Evolutionary conservation across 2,797 vertebrate species (phyloP).

Genomic region (Corythornis leucogaster): DNA sequence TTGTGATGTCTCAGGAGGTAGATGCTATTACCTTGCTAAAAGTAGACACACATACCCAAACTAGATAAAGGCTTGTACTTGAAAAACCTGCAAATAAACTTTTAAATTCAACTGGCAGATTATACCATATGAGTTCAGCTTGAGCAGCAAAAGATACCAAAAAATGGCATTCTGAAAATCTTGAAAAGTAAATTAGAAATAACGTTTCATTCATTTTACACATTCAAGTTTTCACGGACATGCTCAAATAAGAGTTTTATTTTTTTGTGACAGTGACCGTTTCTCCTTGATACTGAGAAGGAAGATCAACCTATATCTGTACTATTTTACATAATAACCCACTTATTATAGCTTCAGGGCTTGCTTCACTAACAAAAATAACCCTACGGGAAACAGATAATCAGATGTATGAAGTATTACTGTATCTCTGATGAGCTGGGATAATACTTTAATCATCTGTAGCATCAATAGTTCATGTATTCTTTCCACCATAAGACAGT

Average conservation of each 20-base stretch:
- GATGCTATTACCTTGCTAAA: background rate
- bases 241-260: background rate
- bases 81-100: background rate
- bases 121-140: background rate
- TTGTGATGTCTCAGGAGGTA: background rate
- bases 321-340: background rate
- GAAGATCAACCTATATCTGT: background rate
- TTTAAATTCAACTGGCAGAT: background rate
- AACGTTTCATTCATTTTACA: background rate
- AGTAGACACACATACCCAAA: background rate
- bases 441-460: background rate
- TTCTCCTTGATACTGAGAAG: background rate
- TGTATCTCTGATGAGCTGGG: background rate
- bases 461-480: background rate
- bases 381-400: background rate
- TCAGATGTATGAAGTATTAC: background rate
- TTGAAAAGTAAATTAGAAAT: background rate
- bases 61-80: background rate
- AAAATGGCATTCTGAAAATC: background rate
- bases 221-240: background rate
- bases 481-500: background rate
- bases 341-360: background rate
- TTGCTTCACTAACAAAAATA: constrained; percentile 23
- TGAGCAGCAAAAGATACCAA: background rate
- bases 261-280: background rate